Base-by-base conservation (phyloP, 1,140 invertebrate genomes). In the Musca domestica region DNA sequence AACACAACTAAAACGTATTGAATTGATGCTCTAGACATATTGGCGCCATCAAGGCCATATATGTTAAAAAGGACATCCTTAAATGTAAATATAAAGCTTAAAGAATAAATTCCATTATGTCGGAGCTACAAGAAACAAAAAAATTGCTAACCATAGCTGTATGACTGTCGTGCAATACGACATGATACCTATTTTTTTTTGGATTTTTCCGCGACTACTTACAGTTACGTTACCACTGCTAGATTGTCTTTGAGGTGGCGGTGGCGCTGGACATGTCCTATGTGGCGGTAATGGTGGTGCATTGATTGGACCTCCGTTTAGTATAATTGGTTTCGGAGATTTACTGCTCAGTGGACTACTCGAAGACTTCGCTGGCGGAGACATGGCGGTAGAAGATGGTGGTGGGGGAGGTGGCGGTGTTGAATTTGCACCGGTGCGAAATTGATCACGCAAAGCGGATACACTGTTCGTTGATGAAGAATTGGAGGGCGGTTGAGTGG, bases 271-370 rank as follows among this genome's bases (percentile, higher is more conserved):
- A 66, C 80, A 80, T 41, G 67, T 76, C 56, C 80, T 73, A 70
- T 82, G 80, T 15, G 80, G 80, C 10, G 80, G 80, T 67, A 76
- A 69, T 27, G 73, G 73, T 58, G 78, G 80, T n/a, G 77, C 76
- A 72, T 77, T 77, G 9, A 80, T 68, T 27, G 76, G 74, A 3
- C 77, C 78, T 61, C 78, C 78, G 54, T 80, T 77, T 12, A 80
- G n/a, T 66, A 78, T 74, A 54, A 80, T 80, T 10, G 77, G 77
- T 52, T 76, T 74, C 30, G 74, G 71, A 46, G 72, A 72, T 48
- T 78, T 77, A 47, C 73, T 73, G 68, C 69, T 70, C 56, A 69
- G 67, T 41, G 66, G 69, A 64, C 48, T 41, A 52, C 48, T 49
- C 6, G 48, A 25, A 19, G 47, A 46, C 71, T 30, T 66, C 66